Base-by-base conservation (phyloP, 30 jellyfish, hydroid and myxozoan genomes). In the Rhopilema esculentum region DNA sequence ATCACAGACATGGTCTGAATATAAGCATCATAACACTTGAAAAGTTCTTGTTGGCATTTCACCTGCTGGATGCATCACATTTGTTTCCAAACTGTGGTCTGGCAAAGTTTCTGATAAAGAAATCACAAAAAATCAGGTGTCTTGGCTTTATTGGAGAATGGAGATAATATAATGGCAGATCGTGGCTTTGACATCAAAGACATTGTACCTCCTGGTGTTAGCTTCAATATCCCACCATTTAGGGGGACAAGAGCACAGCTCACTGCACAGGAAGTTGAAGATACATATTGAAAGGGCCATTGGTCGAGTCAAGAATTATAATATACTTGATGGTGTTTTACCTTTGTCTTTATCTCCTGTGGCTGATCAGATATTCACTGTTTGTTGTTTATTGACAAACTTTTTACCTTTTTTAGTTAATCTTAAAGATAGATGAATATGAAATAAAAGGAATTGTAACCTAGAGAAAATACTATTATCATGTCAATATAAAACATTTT, bases 141-240 rank as follows among this genome's bases (percentile, higher is more conserved):
- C 57, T 40, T 40, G 57, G 57, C 57, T 40, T 40, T 40, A 40
- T 40, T 40, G 12, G 57, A 40, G 12, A 40, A 40, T 40, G 57
- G 57, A 40, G 57, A 40, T 40, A 40, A 40, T 40, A 12, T 40
- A 40, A 40, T 64, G 74, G 74, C 74, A 64, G 74, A 84, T 79
- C n/a, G 69, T 66, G 91, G 93, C 40, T 84, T 84, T 52, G 93
- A 30, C 57, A 69, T 84, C 19, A 82, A 17, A 20, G 91, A 72
- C 53, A 50, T 72, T 25, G 31, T 84, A 28, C 84, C 91, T 20
- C 32, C 69, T 64, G 74, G 79, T 62, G 84, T 64, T 17, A 61
- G 18, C 16, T 69, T 53, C 17, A 82, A 32, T 32, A 80, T 80
- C 23, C 90, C 90, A 80, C 88, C 90, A 17, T 53, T 69, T 1